Evolutionary conservation across 2,113 vertebrate genomes (phyloP).

Genomic region (Ameiurus melas): DNA sequence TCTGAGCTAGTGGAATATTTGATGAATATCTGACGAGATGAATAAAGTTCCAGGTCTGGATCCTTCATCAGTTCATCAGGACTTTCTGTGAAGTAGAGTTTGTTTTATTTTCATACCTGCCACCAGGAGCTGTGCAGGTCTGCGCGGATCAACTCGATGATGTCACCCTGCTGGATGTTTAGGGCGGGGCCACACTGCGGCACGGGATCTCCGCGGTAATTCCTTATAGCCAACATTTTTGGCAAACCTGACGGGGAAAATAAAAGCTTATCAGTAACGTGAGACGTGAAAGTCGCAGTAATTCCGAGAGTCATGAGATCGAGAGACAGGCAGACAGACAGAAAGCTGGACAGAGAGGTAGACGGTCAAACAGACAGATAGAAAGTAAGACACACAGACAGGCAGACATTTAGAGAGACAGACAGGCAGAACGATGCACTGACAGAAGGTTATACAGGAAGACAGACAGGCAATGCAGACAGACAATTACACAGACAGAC

Average conservation of each 20-base stretch:
- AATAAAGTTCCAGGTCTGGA: not conserved
- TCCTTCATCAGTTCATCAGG: not conserved
- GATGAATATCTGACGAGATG: not conserved
- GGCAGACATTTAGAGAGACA: not conserved
- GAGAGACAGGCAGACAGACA: not conserved
- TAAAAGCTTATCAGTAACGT: not conserved
- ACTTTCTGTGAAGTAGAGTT: no score
- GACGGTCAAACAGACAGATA: not conserved
- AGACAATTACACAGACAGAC: no score
- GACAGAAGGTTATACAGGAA: no score
- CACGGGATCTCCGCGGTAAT: conserved; percentile 81
- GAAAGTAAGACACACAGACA: not conserved
- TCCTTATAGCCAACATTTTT: conserved; percentile 89
- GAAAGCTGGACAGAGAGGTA: not conserved
- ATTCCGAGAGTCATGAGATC: not conserved
- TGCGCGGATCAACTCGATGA: conserved; percentile 85
- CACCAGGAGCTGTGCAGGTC: conserved; percentile 91
- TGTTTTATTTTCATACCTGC: conserved; percentile 78
- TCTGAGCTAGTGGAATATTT: not conserved
- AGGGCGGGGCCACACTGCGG: conserved; percentile 81
- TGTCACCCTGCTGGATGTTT: conserved; percentile 85
- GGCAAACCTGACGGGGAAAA: conserved; percentile 78
- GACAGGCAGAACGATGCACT: no score
- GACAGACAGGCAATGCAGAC: no score
- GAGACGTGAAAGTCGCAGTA: not conserved